A percentile compares a stretch with the other conserved stretches of the same genome.
phyloP scores from a whole-genome alignment of 1,140 invertebrate species.

The Armadillidium nasatum region DNA sequence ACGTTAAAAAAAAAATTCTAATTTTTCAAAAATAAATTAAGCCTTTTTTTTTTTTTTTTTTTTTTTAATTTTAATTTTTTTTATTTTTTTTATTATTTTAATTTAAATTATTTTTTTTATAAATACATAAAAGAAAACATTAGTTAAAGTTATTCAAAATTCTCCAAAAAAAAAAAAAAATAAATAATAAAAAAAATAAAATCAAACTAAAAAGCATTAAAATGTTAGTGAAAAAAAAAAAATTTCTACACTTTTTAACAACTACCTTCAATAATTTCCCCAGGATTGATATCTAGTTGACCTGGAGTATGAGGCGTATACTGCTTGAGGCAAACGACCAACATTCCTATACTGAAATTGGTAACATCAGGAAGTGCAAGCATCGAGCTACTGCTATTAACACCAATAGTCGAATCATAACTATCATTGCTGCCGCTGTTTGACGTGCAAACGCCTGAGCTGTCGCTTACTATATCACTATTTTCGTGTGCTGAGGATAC shows the following conservation, averaged over 20 bases:
- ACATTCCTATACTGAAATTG: conserved; percentile 56
- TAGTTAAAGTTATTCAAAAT: too few species aligned
- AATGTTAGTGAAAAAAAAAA: too few species aligned
- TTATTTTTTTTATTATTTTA: too few species aligned
- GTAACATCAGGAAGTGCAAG: not conserved
- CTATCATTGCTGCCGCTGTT: conserved; percentile 58
- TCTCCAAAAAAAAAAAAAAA: too few species aligned
- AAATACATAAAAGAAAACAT: too few species aligned
- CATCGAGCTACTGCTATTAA: not conserved
- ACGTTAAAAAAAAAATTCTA: too few species aligned
- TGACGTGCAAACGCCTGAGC: conserved; percentile 79
- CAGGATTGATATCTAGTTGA: conserved; percentile 73
- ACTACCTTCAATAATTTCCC: conserved; percentile 85
- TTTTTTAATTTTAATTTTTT: too few species aligned
- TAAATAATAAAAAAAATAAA: too few species aligned
- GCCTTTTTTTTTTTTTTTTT: too few species aligned
- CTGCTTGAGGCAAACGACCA: conserved; percentile 79
- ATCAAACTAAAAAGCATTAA: too few species aligned
- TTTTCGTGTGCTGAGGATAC: conserved; percentile 55
- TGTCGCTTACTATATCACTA: conserved; percentile 83
- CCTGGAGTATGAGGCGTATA: conserved; percentile 67
- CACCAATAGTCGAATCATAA: conserved; percentile 56
- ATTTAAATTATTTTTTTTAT: too few species aligned
- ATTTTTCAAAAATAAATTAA: too few species aligned
- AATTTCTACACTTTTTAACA: not conserved